A percentile compares a stretch with the other conserved stretches of the same genome.
These are phyloP conservation scores for Mallateleia sp. DNA, from an alignment of 2,888 invertebrate species.

Conservation along the genomic window DNA sequence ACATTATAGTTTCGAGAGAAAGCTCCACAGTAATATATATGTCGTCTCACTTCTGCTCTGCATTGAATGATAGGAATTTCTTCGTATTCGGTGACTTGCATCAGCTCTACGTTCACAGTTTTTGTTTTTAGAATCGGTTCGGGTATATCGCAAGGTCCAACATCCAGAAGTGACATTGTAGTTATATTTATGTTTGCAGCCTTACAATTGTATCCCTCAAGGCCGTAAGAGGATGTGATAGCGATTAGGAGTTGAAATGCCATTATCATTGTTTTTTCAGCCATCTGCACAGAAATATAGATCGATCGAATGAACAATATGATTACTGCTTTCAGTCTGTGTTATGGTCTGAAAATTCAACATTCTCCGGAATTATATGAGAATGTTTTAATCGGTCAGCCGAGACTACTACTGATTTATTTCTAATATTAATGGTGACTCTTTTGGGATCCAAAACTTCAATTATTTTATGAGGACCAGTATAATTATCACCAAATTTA, in stretches of 20 bases:
- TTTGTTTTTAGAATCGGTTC: background rate
- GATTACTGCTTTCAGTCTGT: background rate
- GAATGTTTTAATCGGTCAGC: conserved; percentile 8
- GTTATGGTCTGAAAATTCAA: background rate
- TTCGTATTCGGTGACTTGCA: background rate
- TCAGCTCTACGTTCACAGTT: background rate
- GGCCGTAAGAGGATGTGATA: background rate
- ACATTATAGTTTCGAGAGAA: background rate
- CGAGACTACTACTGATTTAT: background rate
- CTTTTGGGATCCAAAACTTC: conserved; percentile 39
- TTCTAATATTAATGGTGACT: background rate
- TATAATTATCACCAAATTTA: conserved; percentile 64
- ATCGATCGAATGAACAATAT: too few species aligned
- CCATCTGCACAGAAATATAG: too few species aligned
- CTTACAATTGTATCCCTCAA: conserved; percentile 1
- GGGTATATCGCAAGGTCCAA: background rate
- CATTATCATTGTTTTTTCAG: too few species aligned
- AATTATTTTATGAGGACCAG: conserved; percentile 60
- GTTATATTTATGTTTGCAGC: background rate
- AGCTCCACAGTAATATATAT: background rate
- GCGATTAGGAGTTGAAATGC: too few species aligned
- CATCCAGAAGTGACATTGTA: background rate
- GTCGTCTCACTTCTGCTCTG: background rate
- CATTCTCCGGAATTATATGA: background rate
- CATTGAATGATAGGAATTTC: background rate